Evolutionary conservation across 2,113 vertebrate genomes (phyloP), one percentile per base, ranked within the genome.

Genomic region (Python bivittatus): DNA sequence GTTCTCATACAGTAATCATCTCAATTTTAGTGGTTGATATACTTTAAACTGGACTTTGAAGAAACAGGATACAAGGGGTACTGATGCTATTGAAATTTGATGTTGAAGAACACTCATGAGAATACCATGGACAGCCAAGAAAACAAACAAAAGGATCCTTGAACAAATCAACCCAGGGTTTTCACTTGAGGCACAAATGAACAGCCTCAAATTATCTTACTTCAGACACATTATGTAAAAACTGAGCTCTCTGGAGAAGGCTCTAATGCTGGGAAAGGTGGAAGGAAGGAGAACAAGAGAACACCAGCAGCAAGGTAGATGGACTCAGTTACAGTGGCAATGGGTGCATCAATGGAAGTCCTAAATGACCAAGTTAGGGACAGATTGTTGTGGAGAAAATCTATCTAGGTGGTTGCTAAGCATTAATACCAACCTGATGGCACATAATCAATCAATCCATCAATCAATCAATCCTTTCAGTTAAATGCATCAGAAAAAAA

Each of bases 401-500:
- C n/a, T 38, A 72, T 38, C 15, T 33, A 33, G n/a, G 13, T 72
- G 68, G n/a, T 20, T 15, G 33, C n/a, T 38, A 68, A 68, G 61
- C 13, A 7, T 68, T 27, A 68, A 57, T n/a, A 68, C 29, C n/a
- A 68, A 68, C 29, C 13, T 68, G 61, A 68, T 72, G 68, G 7
- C n/a, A 20, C 33, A 15, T 5, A 15, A 33, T 68, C 64, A 12
- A 68, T 64, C 27, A 3, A 64, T 64, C 10, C 1, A 68, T 68
- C 64, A 6, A 33, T 33, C 29, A 2, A 72, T 33, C n/a, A n/a
- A 72, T 64, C 4, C 11, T 64, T 64, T 64, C 27, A 64, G 60
- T 12, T 64, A 64, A 25, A 60, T 7, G 7, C 48, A 91, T 89
- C 90, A 91, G 93, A 92, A 83, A 94, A 56, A 93, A 92, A 83